Evolutionary conservation across 2,888 invertebrate genomes (phyloP).

Genomic region (Rhagophthalmus giganteus): DNA sequence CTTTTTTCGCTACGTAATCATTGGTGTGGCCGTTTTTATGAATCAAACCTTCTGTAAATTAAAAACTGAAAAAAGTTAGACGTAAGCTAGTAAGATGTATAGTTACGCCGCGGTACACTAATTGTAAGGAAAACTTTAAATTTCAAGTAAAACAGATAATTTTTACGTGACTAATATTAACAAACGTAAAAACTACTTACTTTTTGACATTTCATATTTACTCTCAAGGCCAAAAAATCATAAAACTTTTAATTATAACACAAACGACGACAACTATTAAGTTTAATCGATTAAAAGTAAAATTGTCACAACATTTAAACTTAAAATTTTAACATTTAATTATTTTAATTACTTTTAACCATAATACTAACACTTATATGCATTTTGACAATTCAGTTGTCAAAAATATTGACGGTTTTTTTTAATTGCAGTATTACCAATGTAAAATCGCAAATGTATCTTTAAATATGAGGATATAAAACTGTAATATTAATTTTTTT

Average conservation of each 20-base stretch:
- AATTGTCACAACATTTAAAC: conserved; percentile 14
- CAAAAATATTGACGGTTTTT: neutral
- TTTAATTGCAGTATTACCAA: neutral
- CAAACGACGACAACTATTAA: conserved; percentile 4
- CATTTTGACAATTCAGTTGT: no score
- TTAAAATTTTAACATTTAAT: conserved; percentile 9
- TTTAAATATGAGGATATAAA: neutral
- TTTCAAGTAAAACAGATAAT: neutral
- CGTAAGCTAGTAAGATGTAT: no score
- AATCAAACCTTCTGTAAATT: no score
- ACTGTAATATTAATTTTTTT: neutral
- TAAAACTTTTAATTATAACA: conserved; percentile 8
- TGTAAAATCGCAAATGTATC: neutral
- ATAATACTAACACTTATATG: neutral
- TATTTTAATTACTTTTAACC: conserved; percentile 1
- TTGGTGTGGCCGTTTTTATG: no score
- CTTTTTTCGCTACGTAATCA: no score
- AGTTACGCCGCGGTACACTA: no score
- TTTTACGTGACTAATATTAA: neutral
- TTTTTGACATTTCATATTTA: conserved; percentile 40
- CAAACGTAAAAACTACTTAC: conserved; percentile 28
- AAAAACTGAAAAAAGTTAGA: no score
- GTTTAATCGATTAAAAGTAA: conserved; percentile 12
- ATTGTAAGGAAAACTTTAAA: no score
- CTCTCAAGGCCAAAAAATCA: conserved; percentile 13